A percentile compares a stretch with the other conserved stretches of the same genome.
These are phyloP conservation scores for Coturnix japonica DNA, from an alignment of 2,113 vertebrate species.

Conservation along the genomic window DNA sequence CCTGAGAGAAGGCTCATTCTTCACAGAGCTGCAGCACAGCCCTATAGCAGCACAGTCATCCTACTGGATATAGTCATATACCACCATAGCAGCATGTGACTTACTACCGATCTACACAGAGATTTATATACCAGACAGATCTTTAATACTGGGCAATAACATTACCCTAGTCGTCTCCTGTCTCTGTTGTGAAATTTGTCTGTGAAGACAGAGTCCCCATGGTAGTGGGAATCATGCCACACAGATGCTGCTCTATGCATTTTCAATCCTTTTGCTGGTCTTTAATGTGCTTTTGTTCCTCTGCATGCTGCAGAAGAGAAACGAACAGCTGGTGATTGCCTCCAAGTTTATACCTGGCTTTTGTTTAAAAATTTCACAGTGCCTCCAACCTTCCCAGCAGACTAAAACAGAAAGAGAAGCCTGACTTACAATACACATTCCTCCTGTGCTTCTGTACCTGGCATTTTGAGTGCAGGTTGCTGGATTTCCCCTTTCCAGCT, in stretches of 20 bases:
- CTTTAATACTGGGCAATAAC: neutral
- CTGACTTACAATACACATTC: neutral
- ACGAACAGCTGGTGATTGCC: constrained; percentile 54
- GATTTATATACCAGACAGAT: neutral
- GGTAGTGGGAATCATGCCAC: constrained; percentile 35
- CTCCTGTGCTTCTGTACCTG: neutral
- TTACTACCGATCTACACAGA: neutral
- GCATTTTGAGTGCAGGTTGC: neutral
- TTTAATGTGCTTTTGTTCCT: constrained; percentile 50
- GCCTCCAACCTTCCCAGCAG: constrained; percentile 7
- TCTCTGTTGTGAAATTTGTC: neutral
- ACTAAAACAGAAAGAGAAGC: neutral
- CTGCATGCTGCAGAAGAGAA: constrained; percentile 21
- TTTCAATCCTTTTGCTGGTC: constrained; percentile 20
- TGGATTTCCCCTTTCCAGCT: neutral
- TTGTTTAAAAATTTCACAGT: constrained; percentile 55
- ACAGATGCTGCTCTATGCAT: constrained; percentile 36
- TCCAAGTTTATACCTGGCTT: constrained; percentile 41
- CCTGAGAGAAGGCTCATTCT: neutral
- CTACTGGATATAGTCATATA: neutral
- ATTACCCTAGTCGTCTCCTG: neutral
- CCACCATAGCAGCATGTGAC: neutral
- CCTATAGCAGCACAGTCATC: neutral
- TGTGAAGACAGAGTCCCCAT: constrained; percentile 18
- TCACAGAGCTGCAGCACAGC: neutral